Percentiles rank a stretch among this genome's conserved stretches.
Conservation (phyloP, 92 coral and sea anemone genomes). For the Palythoa grandiflora region DNA sequence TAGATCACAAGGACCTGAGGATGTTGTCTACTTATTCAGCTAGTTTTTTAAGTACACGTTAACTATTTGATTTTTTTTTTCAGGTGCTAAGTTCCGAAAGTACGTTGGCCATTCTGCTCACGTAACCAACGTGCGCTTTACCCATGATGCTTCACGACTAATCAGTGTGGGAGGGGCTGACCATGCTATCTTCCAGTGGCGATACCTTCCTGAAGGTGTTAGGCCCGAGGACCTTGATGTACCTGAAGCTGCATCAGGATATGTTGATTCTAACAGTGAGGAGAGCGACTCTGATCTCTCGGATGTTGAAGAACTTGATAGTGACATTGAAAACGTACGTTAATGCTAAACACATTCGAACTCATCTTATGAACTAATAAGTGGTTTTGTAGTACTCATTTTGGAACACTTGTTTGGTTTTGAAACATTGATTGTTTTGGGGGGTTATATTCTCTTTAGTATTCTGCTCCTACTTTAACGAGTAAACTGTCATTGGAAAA, state of each 20-base stretch:
- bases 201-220: constrained; percentile 94
- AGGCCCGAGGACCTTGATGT: constrained; percentile 76
- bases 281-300: constrained; percentile 98
- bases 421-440: too few relatives aligned
- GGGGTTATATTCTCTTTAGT: too few relatives aligned
- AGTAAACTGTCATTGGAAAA: too few relatives aligned
- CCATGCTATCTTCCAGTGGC: constrained; percentile 99
- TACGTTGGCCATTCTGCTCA: constrained; percentile 99
- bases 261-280: constrained; percentile 92
- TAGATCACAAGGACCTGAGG: too few relatives aligned
- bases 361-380: too few relatives aligned
- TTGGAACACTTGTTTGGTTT: too few relatives aligned
- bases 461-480: too few relatives aligned
- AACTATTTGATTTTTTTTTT: not conserved
- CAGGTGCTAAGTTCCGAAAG: constrained; percentile 96
- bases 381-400: too few relatives aligned
- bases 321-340: constrained; percentile 95
- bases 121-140: constrained; percentile 97
- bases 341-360: not conserved
- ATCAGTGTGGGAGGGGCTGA: constrained; percentile 98
- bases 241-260: constrained; percentile 88
- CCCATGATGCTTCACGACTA: constrained; percentile 86
- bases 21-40: too few relatives aligned
- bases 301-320: constrained; percentile 93
- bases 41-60: not conserved